Evolutionary conservation across 2,113 vertebrate genomes (phyloP).

Genomic region (Tyto alba): DNA sequence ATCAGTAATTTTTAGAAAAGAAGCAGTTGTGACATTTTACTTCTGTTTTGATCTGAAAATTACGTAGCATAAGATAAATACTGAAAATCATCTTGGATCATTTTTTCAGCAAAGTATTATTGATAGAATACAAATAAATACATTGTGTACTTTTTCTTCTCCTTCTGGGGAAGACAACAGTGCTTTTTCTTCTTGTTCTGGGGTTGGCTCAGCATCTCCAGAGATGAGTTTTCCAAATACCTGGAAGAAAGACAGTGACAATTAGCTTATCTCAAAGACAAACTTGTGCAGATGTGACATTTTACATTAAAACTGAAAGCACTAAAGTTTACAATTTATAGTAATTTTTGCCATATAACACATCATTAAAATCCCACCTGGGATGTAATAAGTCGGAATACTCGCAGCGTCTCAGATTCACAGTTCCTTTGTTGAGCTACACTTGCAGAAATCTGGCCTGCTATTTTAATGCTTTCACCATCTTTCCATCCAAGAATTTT

Average conservation of each 20-base stretch:
- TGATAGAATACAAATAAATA: slow-evolving; percentile 76
- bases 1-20: not conserved
- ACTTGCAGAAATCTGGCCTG: slow-evolving; percentile 93
- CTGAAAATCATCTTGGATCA: not conserved
- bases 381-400: slow-evolving; percentile 97
- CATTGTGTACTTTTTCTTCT: slow-evolving; percentile 97
- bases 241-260: slow-evolving; percentile 57
- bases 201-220: slow-evolving; percentile 96
- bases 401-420: slow-evolving; percentile 92
- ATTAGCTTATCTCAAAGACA: not conserved
- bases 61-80: not conserved
- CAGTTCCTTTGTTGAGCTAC: slow-evolving; percentile 97
- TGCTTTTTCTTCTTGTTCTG: slow-evolving; percentile 97
- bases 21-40: not conserved
- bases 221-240: slow-evolving; percentile 98
- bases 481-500: slow-evolving; percentile 98
- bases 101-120: slow-evolving; percentile 57
- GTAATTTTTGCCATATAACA: not conserved
- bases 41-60: not conserved
- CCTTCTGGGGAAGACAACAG: slow-evolving; percentile 95
- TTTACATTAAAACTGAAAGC: not conserved
- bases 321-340: not conserved
- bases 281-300: not conserved
- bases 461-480: slow-evolving; percentile 94
- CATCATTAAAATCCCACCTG: slow-evolving; percentile 77